Base-by-base conservation (phyloP, 2,888 invertebrate species). In the Lithophane socia region DNA sequence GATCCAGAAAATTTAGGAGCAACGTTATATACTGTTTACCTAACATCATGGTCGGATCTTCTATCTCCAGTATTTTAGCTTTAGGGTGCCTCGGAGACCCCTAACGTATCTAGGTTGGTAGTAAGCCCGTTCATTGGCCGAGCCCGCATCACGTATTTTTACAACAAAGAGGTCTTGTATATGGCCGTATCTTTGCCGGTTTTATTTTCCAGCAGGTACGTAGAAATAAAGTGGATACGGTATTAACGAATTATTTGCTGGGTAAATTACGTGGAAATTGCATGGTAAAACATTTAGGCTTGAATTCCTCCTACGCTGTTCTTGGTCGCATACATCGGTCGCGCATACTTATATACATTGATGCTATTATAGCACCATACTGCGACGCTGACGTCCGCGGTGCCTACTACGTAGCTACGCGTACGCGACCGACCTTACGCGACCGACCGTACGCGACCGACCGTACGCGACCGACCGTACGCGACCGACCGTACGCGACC, bases 81-180 rank as follows among this genome's bases (percentile, higher is more conserved):
- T 87, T 87, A 87, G 71, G 79, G 64, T 24, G 56, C 86, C 86
- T 86, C 54, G 1, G 86, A 87, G 86, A 87, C 87, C 80, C n/a
- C 70, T 83, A 70, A 80, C 84, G 60, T 70, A 79, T 80, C 86
- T 84, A 82, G 76, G 58, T 64, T 64, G 49, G 73, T 73, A 69
- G 69, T 76, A 78, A 80, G 67, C 72, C 60, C 60, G 65, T 70
- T 63, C 86, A 87, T 86, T 86, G 87, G 80, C 66, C 71, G 75
- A 73, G 72, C 82, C 72, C 24, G 63, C 56, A 68, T 71, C 80
- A 80, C 76, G 76, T 83, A 79, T 84, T 85, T 85, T 85, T 75
- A 84, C 77, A 82, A 82, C 85, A 85, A 85, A 77, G 82, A 77
- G 74, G 65, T 63, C 47, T 77, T 60, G 68, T 83, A 56, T 79